A percentile compares a stretch with the other conserved stretches of the same genome.
phyloP scores from a whole-genome alignment of 2,113 vertebrate genomes.

The Delphinus delphis region DNA sequence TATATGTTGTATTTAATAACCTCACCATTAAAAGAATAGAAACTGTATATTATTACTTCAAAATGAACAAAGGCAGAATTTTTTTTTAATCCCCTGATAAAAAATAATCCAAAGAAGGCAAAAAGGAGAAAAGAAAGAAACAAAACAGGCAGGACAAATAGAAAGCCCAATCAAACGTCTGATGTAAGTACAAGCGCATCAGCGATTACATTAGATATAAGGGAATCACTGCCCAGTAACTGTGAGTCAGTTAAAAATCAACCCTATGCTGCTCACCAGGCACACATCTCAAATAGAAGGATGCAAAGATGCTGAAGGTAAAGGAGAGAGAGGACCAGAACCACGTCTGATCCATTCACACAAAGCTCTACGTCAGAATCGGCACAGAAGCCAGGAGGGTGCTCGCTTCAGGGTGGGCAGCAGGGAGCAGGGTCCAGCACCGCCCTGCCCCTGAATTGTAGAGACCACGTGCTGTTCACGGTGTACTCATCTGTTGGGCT shows the following conservation, averaged over 20 bases:
- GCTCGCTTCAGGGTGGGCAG: too few species aligned
- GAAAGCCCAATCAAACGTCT: background rate
- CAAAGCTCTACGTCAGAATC: too few species aligned
- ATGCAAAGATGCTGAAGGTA: background rate
- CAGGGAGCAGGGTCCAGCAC: background rate
- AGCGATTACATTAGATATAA: background rate
- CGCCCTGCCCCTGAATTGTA: background rate
- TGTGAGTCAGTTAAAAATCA: background rate
- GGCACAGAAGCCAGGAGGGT: background rate
- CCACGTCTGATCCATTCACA: background rate
- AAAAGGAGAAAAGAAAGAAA: background rate
- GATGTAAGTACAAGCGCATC: background rate
- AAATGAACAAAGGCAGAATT: background rate
- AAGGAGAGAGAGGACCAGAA: background rate
- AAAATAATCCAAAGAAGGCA: background rate
- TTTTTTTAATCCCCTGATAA: background rate
- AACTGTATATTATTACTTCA: background rate
- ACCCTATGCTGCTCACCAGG: background rate
- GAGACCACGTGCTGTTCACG: fast-evolving
- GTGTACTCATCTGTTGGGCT: background rate
- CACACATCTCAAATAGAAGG: background rate
- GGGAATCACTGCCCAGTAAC: background rate
- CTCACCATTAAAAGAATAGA: background rate
- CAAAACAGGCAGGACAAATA: background rate
- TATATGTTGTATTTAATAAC: background rate